phyloP scores from a whole-genome alignment of 2,797 vertebrate genomes.

The Xenentodon cancila region DNA sequence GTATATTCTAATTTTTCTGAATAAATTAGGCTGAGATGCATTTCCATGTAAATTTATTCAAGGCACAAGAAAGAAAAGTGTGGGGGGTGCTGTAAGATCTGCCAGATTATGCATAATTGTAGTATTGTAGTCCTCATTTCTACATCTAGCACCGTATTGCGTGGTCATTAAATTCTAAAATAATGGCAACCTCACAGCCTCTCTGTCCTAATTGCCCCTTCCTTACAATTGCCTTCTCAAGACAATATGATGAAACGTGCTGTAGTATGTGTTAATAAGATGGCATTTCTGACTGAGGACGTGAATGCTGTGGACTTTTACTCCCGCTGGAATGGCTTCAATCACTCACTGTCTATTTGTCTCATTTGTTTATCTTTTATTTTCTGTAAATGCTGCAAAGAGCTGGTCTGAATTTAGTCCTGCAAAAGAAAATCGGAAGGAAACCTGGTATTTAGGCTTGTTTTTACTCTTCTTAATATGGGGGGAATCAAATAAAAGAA shows the following conservation, averaged over 20 bases:
- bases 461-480: conserved; percentile 66
- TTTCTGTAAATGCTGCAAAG: conserved; percentile 46
- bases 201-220: conserved; percentile 87
- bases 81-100: conserved; percentile 82
- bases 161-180: conserved; percentile 90
- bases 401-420: conserved; percentile 33
- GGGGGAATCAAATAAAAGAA: conserved; percentile 67
- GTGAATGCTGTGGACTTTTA: conserved; percentile 69
- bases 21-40: conserved; percentile 87
- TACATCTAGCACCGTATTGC: conserved; percentile 84
- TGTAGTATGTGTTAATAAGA: conserved; percentile 84
- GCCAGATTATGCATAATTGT: conserved; percentile 89
- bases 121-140: conserved; percentile 84
- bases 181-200: conserved; percentile 88
- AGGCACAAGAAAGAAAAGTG: conserved; percentile 75
- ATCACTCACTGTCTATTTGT: conserved; percentile 52
- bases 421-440: conserved; percentile 51
- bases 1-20: conserved; percentile 87
- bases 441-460: conserved; percentile 57
- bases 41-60: conserved; percentile 89
- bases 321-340: conserved; percentile 59
- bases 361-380: conserved; percentile 57
- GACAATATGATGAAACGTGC: conserved; percentile 86
- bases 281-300: conserved; percentile 78
- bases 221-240: conserved; percentile 83